phyloP scores from a whole-genome alignment of 2,113 vertebrate species.

The Mormyrus lacerda region DNA sequence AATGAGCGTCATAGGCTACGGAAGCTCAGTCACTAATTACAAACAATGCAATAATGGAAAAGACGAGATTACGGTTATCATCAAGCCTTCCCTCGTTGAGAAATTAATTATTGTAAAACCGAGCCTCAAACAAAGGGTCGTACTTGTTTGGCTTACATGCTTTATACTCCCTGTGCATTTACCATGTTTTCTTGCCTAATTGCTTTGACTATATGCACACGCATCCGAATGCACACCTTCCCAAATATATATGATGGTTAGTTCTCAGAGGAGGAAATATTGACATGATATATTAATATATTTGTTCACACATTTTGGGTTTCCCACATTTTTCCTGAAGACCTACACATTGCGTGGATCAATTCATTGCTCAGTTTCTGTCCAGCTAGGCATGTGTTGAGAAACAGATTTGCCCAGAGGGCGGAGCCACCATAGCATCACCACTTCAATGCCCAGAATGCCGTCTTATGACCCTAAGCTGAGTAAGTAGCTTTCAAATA shows the following conservation, averaged over 20 bases:
- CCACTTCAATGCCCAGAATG: not conserved
- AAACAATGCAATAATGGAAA: slow-evolving; percentile 8
- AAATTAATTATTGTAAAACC: slow-evolving; percentile 11
- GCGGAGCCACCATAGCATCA: not conserved
- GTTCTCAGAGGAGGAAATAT: not conserved
- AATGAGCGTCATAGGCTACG: not conserved
- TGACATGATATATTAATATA: not conserved
- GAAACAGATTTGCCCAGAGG: not conserved
- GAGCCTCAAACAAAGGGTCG: not conserved
- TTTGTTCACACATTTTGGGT: not conserved
- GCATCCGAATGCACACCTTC: not conserved
- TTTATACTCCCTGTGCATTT: not conserved
- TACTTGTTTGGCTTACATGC: not conserved
- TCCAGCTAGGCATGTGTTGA: not conserved
- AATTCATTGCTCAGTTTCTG: not conserved
- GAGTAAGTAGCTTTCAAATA: not conserved
- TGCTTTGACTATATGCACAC: not conserved
- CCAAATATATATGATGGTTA: not conserved
- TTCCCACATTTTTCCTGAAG: not conserved
- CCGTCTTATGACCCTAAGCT: not conserved
- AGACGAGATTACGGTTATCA: slow-evolving; percentile 16
- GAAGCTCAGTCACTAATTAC: slow-evolving; percentile 23
- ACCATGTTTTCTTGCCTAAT: not conserved
- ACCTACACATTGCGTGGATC: not conserved
- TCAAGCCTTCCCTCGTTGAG: slow-evolving; percentile 6